phyloP scores from a whole-genome alignment of 1,140 invertebrate species.

The Philaenus spumarius region DNA sequence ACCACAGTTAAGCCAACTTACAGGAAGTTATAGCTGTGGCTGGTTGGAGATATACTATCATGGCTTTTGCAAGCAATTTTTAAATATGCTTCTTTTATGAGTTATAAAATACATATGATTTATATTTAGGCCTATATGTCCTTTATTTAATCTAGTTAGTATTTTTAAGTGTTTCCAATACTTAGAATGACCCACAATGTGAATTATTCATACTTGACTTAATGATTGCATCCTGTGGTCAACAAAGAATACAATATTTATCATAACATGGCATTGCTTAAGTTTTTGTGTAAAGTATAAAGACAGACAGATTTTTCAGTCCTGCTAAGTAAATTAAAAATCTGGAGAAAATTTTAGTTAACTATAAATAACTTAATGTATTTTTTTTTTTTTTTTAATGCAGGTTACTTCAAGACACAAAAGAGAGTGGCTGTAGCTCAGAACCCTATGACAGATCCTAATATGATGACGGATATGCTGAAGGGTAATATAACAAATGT shows the following conservation, averaged over 20 bases:
- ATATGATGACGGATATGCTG: slow-evolving; percentile 98
- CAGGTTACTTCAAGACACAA: slow-evolving; percentile 80
- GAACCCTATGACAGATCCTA: slow-evolving; percentile 96
- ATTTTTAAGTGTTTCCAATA: no score
- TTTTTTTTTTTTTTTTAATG: slow-evolving; percentile 10
- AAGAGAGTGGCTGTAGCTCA: slow-evolving; percentile 76
- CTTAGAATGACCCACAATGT: no score
- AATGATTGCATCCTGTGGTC: neutral
- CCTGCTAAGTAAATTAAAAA: neutral
- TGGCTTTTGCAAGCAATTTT: no score
- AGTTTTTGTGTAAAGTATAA: neutral
- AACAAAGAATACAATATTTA: neutral
- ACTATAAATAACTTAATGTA: no score
- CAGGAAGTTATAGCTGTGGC: no score
- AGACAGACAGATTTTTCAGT: neutral
- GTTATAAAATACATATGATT: no score
- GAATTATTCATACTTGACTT: neutral
- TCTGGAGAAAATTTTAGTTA: neutral
- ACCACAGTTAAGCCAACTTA: no score
- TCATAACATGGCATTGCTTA: neutral
- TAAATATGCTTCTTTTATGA: no score
- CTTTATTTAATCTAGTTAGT: no score
- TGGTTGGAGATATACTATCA: no score
- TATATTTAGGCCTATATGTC: no score
- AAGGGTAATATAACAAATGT: slow-evolving; percentile 99